phyloP scores from a whole-genome alignment of 2,113 vertebrate genomes.

The Pollimyrus isidori region DNA sequence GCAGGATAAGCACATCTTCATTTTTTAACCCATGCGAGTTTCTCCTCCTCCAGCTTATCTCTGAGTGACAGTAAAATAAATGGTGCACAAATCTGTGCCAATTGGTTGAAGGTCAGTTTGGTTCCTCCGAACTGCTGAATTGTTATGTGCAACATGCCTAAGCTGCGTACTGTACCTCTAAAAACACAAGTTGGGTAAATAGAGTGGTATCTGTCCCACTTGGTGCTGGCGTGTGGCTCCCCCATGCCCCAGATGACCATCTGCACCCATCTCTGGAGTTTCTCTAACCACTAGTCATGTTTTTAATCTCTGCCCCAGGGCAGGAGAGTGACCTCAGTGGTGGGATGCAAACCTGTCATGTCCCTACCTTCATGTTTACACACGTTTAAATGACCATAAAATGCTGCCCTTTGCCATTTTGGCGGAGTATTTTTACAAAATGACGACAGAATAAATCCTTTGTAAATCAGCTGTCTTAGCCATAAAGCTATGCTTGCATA shows the following conservation, averaged over 20 bases:
- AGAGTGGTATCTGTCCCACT: not conserved
- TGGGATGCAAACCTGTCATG: not conserved
- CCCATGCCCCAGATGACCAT: not conserved
- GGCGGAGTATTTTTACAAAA: not conserved
- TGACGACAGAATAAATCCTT: not conserved
- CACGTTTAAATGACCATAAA: not conserved
- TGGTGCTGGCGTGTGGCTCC: not conserved
- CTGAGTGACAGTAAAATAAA: not conserved
- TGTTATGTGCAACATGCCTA: not conserved
- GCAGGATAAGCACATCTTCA: not conserved
- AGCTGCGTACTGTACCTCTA: too few relatives aligned
- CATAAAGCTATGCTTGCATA: not conserved
- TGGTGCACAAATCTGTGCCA: not conserved
- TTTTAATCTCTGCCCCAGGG: not conserved
- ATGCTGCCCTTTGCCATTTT: not conserved
- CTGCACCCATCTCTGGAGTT: not conserved
- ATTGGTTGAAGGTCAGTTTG: not conserved
- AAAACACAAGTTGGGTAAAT: too few relatives aligned
- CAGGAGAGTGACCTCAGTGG: not conserved
- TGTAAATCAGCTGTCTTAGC: not conserved
- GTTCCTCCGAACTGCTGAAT: not conserved
- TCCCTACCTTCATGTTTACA: not conserved
- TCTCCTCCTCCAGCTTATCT: not conserved
- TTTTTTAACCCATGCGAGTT: not conserved
- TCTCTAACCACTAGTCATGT: not conserved